phyloP scores from a whole-genome alignment of 2,888 invertebrate species.

The Polydesmus complanatus region DNA sequence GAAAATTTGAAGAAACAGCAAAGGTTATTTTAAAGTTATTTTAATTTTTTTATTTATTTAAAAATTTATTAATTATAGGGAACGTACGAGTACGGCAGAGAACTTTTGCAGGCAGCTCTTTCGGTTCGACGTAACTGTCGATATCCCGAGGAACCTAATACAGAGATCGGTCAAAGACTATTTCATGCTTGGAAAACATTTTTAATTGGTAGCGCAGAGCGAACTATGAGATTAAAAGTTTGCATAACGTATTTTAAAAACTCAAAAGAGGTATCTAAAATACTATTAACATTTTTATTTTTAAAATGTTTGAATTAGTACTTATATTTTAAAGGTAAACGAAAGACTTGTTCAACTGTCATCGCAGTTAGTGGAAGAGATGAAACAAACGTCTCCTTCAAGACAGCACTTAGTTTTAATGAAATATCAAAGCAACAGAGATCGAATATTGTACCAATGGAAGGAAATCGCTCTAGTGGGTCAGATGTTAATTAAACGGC shows the following conservation, averaged over 20 bases:
- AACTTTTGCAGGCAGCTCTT: slow-evolving; percentile 57
- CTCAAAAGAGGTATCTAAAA: slow-evolving; percentile 33
- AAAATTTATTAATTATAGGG: slow-evolving; percentile 38
- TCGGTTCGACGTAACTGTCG: slow-evolving; percentile 57
- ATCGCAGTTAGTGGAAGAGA: background rate
- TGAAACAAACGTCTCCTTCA: background rate
- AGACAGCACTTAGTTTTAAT: background rate
- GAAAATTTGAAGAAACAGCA: slow-evolving; percentile 61
- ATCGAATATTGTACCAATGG: background rate
- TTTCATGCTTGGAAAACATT: slow-evolving; percentile 54
- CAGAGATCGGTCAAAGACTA: slow-evolving; percentile 42
- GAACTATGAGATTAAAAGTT: slow-evolving; percentile 57
- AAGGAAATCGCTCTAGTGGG: slow-evolving; percentile 10
- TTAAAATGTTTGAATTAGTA: no score
- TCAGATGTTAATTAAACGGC: slow-evolving; percentile 10
- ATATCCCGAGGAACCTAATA: slow-evolving; percentile 44
- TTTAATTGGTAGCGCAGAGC: slow-evolving; percentile 54
- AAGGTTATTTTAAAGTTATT: slow-evolving; percentile 39
- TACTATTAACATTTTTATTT: background rate
- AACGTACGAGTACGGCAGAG: slow-evolving; percentile 66
- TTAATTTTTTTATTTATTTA: background rate
- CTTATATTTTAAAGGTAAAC: no score
- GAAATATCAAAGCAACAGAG: background rate
- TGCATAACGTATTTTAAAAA: slow-evolving; percentile 61
- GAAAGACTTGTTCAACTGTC: background rate